These are phyloP conservation scores for Semnornis frantzii DNA, from an alignment of 2,113 vertebrate species.

Conservation along the genomic window DNA sequence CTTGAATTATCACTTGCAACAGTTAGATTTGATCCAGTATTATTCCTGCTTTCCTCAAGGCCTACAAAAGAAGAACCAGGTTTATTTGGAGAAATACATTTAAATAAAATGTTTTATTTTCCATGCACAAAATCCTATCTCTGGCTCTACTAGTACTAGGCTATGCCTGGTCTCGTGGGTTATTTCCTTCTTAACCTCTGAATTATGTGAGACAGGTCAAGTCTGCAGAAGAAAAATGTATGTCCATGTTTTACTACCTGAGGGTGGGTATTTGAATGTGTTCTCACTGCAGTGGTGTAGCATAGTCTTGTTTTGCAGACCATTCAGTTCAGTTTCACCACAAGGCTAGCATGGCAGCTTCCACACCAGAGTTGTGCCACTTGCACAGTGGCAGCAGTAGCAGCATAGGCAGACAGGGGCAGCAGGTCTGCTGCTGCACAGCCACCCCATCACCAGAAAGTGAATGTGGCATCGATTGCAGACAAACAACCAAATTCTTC, in stretches of 20 bases:
- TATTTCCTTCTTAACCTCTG: background rate
- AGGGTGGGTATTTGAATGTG: background rate
- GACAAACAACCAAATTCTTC: background rate
- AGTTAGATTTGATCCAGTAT: background rate
- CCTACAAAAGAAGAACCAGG: background rate
- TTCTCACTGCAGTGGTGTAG: background rate
- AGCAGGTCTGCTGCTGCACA: background rate
- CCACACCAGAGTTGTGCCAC: background rate
- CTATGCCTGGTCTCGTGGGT: background rate
- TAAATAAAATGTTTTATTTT: background rate
- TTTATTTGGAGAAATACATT: background rate
- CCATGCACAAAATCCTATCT: background rate
- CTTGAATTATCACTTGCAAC: background rate
- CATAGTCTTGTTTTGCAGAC: background rate
- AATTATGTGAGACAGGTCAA: background rate
- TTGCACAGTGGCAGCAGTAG: background rate
- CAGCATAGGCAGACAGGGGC: background rate
- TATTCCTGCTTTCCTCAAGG: background rate
- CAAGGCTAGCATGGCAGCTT: background rate
- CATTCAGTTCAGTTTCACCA: background rate
- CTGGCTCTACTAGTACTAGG: background rate
- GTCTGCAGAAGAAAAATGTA: background rate
- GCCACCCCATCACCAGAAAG: no score
- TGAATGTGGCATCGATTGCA: accelerated
- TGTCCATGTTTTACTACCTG: background rate